Percentiles rank a stretch among this genome's conserved stretches.
phyloP scores from a whole-genome alignment of 2,797 vertebrate species.

The Aselliscus stoliczkanus region DNA sequence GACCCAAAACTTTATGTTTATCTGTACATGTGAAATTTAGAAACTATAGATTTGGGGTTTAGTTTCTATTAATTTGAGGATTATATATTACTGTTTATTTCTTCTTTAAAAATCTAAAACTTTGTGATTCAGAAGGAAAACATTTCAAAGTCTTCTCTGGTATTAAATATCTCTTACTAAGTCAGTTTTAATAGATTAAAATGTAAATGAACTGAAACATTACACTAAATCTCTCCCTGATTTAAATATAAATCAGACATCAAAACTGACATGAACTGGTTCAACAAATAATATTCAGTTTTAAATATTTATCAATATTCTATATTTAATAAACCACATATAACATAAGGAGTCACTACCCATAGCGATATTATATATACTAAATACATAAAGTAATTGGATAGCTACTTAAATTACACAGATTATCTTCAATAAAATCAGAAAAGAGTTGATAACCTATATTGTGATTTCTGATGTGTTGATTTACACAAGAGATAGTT shows the following conservation, averaged over 20 bases:
- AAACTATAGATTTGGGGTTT: neutral
- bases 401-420: constrained; percentile 20
- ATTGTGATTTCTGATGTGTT: constrained; percentile 3
- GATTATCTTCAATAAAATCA: neutral
- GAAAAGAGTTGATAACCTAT: neutral
- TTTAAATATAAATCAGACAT: constrained; percentile 37
- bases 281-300: neutral
- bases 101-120: neutral
- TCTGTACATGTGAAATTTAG: neutral
- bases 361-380: neutral
- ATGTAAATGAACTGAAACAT: constrained; percentile 29
- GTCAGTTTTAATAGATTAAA: constrained; percentile 2
- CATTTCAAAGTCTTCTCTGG: neutral
- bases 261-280: neutral
- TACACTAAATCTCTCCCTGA: neutral
- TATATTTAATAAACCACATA: neutral
- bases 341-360: neutral
- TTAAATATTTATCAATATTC: constrained; percentile 9
- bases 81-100: neutral
- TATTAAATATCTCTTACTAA: neutral
- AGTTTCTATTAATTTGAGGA: neutral
- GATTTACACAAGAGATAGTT: constrained; percentile 32
- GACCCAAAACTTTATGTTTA: neutral
- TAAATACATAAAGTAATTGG: neutral
- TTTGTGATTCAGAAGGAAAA: neutral